These are phyloP conservation scores for Notolepis coatsorum DNA, from an alignment of 2,797 vertebrate genomes.

Conservation along the genomic window DNA sequence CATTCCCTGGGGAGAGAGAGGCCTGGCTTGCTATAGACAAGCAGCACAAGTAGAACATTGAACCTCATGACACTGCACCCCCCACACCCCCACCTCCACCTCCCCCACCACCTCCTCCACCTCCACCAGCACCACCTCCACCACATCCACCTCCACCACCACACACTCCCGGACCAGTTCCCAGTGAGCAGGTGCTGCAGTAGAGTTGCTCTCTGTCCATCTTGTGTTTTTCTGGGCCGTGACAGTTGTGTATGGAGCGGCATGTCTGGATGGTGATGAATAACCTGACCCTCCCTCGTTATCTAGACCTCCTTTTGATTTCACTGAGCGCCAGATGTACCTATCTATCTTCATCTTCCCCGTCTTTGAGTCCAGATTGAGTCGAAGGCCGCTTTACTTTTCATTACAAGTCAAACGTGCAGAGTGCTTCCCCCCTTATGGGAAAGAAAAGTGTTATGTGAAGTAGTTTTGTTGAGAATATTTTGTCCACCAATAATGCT, in stretches of 20 bases:
- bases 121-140: neutral
- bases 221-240: conserved; percentile 52
- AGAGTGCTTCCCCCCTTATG: conserved; percentile 31
- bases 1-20: no score
- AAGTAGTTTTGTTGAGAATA: conserved; percentile 46
- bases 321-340: conserved; percentile 76
- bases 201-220: conserved; percentile 46
- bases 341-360: conserved; percentile 80
- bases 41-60: no score
- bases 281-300: conserved; percentile 75
- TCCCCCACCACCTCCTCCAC: neutral
- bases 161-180: neutral
- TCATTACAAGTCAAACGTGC: conserved; percentile 66
- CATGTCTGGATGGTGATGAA: conserved; percentile 77
- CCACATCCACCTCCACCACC: no score
- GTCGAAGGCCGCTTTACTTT: conserved; percentile 64
- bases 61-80: no score
- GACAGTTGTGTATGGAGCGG: conserved; percentile 64
- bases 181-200: conserved; percentile 64
- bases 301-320: conserved; percentile 78
- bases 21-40: no score
- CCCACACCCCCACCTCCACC: neutral
- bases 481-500: conserved; percentile 40
- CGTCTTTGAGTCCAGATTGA: conserved; percentile 63
- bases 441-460: conserved; percentile 25